Base-by-base conservation (phyloP, 1,140 invertebrate species). In the Monochamus saltuarius region DNA sequence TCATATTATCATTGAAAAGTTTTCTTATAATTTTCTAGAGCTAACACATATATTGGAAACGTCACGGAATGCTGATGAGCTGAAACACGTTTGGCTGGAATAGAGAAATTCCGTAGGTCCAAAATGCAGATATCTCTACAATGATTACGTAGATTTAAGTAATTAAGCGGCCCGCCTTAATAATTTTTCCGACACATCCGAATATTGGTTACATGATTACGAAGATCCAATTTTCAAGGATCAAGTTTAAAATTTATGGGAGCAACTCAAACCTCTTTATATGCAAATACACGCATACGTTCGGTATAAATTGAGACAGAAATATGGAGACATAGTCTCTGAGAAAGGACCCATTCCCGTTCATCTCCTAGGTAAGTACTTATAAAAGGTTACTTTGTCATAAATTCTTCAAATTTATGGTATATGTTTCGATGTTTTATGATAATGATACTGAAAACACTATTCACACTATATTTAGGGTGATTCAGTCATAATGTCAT, bases 201-300 rank as follows among this genome's bases (percentile, higher is more conserved):
- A 80, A 17, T 79, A 75, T 46, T 86, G 84, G 82, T 63, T 84
- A 10, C 73, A 78, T 34, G 74, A 79, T 17, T 88, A 86, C 64
- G 86, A 87, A 59, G 73, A 79, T 6, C 70, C 78, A 0, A 78
- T 83, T 45, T 84, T 88, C 64, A 70, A 76, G 36, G 70, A 82
- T 1, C 80, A 87, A 60, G 74, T 91, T 51, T 80, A 85, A 57
- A 76, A 75, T 14, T 70, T 94, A 1, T 92, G 89, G 86, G 70
- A 82, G n/a, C 82, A 94, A 69, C 72, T 97, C 6, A 85, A 84
- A 59, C 93, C 93, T 0, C 75, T 96, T 0, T 97, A 96, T 72
- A 73, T 89, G 51, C 85, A 96, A 74, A 71, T 97, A 0, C 95
- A 97, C 67, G 89, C 91, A 0, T 97, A 95, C 70, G 90, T 95